Evolutionary conservation across 2,888 invertebrate genomes (phyloP).

Genomic region (Camptogramma bilineatum): DNA sequence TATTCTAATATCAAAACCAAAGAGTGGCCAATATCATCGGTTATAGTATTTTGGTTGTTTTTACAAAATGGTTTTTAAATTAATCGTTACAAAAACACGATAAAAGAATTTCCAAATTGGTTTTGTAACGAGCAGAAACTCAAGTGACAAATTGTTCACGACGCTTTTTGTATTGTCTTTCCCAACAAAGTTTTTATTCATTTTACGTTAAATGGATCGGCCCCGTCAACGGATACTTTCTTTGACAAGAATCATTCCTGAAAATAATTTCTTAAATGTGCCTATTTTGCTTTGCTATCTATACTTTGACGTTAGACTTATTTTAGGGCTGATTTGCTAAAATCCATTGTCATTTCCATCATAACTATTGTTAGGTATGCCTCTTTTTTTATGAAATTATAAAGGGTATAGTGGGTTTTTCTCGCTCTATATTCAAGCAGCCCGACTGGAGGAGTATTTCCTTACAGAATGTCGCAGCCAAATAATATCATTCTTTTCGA

Average conservation of each 20-base stretch:
- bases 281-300: slow-evolving; percentile 65
- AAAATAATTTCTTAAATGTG: slow-evolving; percentile 53
- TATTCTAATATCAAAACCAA: no score
- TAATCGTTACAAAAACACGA: slow-evolving; percentile 32
- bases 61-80: slow-evolving; percentile 6
- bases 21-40: no score
- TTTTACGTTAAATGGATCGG: slow-evolving; percentile 62
- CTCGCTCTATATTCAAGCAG: no score
- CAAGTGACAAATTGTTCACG: slow-evolving; percentile 47
- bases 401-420: no score
- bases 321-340: no score
- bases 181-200: slow-evolving; percentile 55
- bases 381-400: no score
- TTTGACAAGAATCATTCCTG: slow-evolving; percentile 55
- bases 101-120: slow-evolving; percentile 32
- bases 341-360: no score
- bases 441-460: no score
- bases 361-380: no score
- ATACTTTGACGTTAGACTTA: slow-evolving; percentile 58
- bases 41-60: background rate
- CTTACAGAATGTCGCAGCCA: no score
- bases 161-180: slow-evolving; percentile 49
- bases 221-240: slow-evolving; percentile 58
- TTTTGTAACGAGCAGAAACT: slow-evolving; percentile 32
- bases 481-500: no score